Base-by-base conservation (phyloP, 2,888 invertebrate species). In the Ptychoptera contaminata region DNA sequence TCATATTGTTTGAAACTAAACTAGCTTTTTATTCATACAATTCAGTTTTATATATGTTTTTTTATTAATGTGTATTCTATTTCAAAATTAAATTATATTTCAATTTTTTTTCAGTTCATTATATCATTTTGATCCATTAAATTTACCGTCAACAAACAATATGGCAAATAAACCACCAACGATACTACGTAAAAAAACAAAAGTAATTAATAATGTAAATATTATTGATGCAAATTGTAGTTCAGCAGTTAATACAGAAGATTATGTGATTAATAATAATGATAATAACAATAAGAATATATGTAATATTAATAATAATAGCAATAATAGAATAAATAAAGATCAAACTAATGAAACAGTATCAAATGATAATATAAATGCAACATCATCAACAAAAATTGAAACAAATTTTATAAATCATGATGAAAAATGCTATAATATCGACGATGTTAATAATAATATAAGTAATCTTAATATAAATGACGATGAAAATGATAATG, bases 51-150 rank as follows among this genome's bases (percentile, higher is more conserved):
- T 36, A 23, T 7, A 23, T 7, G 7, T 23, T 23, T 23, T 5
- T 23, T 23, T 23, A 23, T 4, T 3, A 32, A 32, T 11, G 4
- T 7, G n/a, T 3, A 32, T 32, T 32, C 8, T 7, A 7, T 7
- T 32, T 7, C 9, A 3, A 11, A 32, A 11, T 9, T 7, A 32
- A 36, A 36, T 8, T 36, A 36, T 11, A 41, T 43, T 30, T 30
- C 45, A n/a, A 29, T 49, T 47, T 49, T 45, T 23, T 59, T 61
- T 40, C 58, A 65, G 65, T 55, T 62, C 65, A 52, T 58, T 66
- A 52, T 66, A 66, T 55, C 65, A 65, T 56, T 66, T 62, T 54
- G 65, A 66, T 57, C 65, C 65, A 53, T 62, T 64, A 54, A 66
- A 65, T 52, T 54, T 63, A 56, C 65, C 65, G 49, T 60, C 64